Evolutionary conservation across 1,140 invertebrate genomes (phyloP).

Genomic region (Aphaenogaster rudis): DNA sequence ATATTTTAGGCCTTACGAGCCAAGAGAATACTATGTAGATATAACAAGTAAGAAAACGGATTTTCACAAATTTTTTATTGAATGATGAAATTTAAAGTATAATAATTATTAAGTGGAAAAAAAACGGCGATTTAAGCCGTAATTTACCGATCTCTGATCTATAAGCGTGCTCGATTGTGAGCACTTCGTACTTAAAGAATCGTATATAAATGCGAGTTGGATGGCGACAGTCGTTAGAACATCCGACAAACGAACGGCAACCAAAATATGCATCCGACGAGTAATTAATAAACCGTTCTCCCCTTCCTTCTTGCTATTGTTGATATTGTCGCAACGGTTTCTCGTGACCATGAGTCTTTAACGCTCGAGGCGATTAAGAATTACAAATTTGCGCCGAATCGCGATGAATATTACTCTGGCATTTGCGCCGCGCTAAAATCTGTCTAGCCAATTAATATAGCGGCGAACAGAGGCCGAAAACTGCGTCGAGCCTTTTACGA

Average conservation of each 20-base stretch:
- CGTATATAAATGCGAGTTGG: neutral
- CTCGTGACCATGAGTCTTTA: neutral
- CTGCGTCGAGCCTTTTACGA: slow-evolving; percentile 31
- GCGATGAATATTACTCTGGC: neutral
- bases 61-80: neutral
- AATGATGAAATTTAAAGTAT: neutral
- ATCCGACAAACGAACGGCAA: neutral
- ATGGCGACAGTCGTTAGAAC: too few species aligned
- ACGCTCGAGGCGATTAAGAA: neutral
- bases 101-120: neutral
- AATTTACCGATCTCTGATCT: neutral
- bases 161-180: neutral
- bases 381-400: neutral
- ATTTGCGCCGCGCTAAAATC: slow-evolving; percentile 20
- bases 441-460: slow-evolving; percentile 37
- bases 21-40: neutral
- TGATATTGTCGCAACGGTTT: neutral
- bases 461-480: neutral
- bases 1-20: neutral
- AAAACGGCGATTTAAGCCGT: neutral
- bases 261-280: neutral
- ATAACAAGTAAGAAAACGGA: neutral
- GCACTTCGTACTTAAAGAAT: neutral
- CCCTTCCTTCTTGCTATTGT: neutral
- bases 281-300: neutral